Conservation (phyloP, 2,888 invertebrate species). For the Molanna angustata region DNA sequence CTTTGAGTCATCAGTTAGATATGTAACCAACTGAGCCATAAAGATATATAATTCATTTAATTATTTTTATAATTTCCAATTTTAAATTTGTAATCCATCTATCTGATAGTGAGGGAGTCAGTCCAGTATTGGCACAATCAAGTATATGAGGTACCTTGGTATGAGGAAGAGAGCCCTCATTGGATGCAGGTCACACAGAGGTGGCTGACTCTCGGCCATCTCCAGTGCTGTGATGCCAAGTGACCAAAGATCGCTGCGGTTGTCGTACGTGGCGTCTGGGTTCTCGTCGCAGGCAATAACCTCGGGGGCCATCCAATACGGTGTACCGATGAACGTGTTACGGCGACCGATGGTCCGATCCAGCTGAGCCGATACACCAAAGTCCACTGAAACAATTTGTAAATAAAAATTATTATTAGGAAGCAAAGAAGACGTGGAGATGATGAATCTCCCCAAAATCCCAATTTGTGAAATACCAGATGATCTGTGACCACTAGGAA, state of each 20-base stretch:
- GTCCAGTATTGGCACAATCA: too few relatives aligned
- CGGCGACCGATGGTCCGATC: slow-evolving; percentile 98
- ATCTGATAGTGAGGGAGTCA: too few relatives aligned
- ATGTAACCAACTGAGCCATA: too few relatives aligned
- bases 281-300: slow-evolving; percentile 99
- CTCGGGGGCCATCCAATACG: slow-evolving; percentile 99
- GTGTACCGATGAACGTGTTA: slow-evolving; percentile 98
- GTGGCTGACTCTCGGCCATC: slow-evolving; percentile 99
- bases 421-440: too few relatives aligned
- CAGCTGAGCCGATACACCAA: slow-evolving; percentile 98
- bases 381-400: slow-evolving; percentile 92
- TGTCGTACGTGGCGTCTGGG: slow-evolving; percentile 99
- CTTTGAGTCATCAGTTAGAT: too few relatives aligned
- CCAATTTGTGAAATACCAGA: too few relatives aligned
- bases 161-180: slow-evolving; percentile 99
- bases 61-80: too few relatives aligned
- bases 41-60: too few relatives aligned
- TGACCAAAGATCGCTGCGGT: slow-evolving; percentile 89
- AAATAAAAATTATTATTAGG: too few relatives aligned
- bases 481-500: too few relatives aligned
- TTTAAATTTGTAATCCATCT: too few relatives aligned
- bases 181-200: slow-evolving; percentile 98
- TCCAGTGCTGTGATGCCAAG: slow-evolving; percentile 97
- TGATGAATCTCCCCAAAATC: too few relatives aligned
- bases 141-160: slow-evolving; percentile 58